Evolutionary conservation across 2,113 vertebrate species (phyloP).

Genomic region (Chaetops frenatus): DNA sequence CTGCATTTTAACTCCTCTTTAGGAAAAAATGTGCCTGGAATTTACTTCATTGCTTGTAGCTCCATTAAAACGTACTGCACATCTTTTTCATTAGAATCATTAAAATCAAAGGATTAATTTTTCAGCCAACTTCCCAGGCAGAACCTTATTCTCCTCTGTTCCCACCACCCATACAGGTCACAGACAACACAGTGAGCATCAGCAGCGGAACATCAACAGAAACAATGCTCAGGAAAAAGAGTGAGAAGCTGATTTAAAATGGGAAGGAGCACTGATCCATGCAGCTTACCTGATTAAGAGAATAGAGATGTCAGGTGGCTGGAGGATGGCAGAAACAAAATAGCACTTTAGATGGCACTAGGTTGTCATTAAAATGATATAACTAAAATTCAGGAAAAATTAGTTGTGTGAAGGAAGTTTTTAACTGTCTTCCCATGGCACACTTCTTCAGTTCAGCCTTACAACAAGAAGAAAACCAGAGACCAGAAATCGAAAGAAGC

Average conservation of each 20-base stretch:
- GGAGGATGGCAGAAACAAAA: neutral
- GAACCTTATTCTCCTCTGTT: neutral
- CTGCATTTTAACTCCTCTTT: neutral
- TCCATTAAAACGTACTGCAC: neutral
- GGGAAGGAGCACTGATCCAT: neutral
- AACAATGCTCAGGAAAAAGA: neutral
- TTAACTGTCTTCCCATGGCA: neutral
- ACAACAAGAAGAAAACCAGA: neutral
- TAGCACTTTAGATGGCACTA: neutral
- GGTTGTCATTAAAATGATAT: neutral
- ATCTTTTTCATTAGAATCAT: neutral
- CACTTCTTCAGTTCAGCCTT: neutral
- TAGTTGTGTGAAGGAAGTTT: neutral
- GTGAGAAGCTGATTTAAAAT: neutral
- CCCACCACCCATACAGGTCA: neutral
- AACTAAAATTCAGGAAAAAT: neutral
- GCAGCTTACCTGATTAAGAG: neutral
- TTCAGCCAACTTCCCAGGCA: neutral
- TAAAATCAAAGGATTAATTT: neutral
- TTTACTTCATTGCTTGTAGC: neutral
- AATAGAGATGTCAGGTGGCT: neutral
- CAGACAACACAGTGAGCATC: rapidly evolving
- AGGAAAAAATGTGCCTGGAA: neutral
- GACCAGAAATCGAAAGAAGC: neutral
- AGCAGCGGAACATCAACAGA: neutral